Base-by-base conservation (phyloP, 2,113 vertebrate species). In the Lasiurus borealis region DNA sequence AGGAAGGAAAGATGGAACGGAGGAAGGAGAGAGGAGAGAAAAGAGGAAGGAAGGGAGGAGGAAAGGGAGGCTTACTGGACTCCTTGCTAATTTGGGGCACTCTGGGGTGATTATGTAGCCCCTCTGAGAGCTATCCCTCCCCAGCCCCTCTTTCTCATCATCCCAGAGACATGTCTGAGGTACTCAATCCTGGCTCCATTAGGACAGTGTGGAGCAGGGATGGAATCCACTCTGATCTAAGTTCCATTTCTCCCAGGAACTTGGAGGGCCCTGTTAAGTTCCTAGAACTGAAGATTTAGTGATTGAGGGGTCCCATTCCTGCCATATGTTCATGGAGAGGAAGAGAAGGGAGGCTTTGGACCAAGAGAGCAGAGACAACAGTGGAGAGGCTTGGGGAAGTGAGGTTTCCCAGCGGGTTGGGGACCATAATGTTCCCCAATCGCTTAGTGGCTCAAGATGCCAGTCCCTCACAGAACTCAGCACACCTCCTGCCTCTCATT, bases 181-280 rank as follows among this genome's bases (percentile, higher is more conserved):
- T 5, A 3, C 34, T 18, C 0, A 2, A 21, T 40, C 46, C 44
- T 66, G 62, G 34, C 40, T 75, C 29, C 15, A 10, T 5, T 1
- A 78, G 83, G 29, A 15, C 29, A 76, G 1, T 18, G 4, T 11
- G 2, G n/a, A 54, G 46, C 27, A 66, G 21, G 27, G 3, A 68
- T 2, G 12, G 83, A 83, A 29, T 27, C 62, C 36, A 34, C 8
- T 16, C n/a, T 23, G 12, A 84, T 2, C 48, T 15, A 4, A 48
- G 48, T 44, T 88, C 73, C 31, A 16, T 91, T 64, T 14, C 88
- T 93, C 54, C 29, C 21, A 84, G 64, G 48, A 91, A 77, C 59
- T 46, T 77, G 54, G 52, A 82, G 16, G 52, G 5, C 16, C 27
- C 68, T 52, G 52, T 14, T 36, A 48, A 82, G n/a, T 57, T 68